Conservation (phyloP, 2,888 invertebrate genomes). For the Coecobrya sp. region DNA sequence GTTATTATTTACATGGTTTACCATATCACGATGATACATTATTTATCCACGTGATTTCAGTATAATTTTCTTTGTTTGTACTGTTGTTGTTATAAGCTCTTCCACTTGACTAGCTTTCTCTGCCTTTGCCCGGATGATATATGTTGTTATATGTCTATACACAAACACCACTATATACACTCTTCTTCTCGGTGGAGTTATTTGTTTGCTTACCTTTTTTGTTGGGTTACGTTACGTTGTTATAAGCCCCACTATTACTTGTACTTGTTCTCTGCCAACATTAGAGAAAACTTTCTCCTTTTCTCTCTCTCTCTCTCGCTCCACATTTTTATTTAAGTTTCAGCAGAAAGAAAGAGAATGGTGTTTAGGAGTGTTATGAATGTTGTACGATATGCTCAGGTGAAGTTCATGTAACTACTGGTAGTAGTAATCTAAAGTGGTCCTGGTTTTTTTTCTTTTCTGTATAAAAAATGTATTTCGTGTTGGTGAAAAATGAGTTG, state of each 20-base stretch:
- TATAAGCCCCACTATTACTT: background rate
- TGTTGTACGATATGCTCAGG: background rate
- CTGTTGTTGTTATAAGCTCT: conserved; percentile 7
- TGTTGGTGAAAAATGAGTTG: conserved; percentile 27
- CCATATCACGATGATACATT: background rate
- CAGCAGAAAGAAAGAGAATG: background rate
- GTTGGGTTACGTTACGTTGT: background rate
- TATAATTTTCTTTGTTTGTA: conserved; percentile 14
- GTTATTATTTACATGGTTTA: no score
- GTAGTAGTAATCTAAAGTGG: no score
- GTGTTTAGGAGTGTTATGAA: background rate
- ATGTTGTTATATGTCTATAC: background rate
- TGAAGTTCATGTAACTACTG: conserved; percentile 25
- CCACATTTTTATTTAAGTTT: conserved; percentile 18
- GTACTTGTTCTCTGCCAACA: conserved; percentile 6
- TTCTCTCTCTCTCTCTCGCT: conserved; percentile 18
- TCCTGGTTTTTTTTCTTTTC: conserved; percentile 12
- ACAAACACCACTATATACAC: background rate
- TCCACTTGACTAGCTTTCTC: background rate
- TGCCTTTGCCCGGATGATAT: background rate
- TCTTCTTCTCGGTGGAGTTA: background rate
- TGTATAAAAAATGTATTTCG: conserved; percentile 28
- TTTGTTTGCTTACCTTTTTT: background rate
- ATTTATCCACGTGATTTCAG: background rate
- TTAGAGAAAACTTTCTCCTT: conserved; percentile 16